These are phyloP conservation scores for Diploptera punctata DNA, from an alignment of 2,888 invertebrate species.

Conservation along the genomic window DNA sequence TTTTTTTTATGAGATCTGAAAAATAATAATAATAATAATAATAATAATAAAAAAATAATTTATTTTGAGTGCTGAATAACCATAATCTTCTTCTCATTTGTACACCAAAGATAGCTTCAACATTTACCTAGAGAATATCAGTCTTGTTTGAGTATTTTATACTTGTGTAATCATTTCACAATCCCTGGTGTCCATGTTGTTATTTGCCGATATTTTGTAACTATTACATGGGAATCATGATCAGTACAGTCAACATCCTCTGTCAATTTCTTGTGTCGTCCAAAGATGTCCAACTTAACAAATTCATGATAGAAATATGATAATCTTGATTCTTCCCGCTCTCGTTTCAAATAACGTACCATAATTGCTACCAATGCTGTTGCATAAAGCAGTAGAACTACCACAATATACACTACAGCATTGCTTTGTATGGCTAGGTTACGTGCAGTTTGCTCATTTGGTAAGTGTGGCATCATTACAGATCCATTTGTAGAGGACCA, in stretches of 20 bases:
- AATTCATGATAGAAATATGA: slow-evolving; percentile 3
- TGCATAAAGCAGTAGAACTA: slow-evolving; percentile 7
- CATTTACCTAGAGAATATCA: too few relatives aligned
- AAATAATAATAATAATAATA: too few relatives aligned
- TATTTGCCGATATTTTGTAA: neutral
- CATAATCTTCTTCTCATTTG: too few relatives aligned
- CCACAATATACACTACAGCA: slow-evolving; percentile 15
- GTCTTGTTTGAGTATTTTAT: too few relatives aligned
- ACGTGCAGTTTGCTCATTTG: slow-evolving; percentile 7
- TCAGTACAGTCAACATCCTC: neutral
- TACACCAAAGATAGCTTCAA: too few relatives aligned
- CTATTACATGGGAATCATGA: neutral
- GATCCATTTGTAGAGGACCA: slow-evolving; percentile 17
- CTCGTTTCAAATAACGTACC: slow-evolving; percentile 13
- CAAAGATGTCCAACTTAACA: neutral
- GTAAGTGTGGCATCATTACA: neutral
- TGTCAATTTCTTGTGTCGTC: neutral
- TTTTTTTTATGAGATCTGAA: too few relatives aligned
- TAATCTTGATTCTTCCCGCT: slow-evolving; percentile 1
- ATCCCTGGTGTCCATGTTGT: neutral
- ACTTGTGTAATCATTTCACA: slow-evolving; percentile 4
- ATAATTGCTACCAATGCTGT: slow-evolving; percentile 11
- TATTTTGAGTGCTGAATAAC: too few relatives aligned
- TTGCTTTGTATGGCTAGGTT: neutral
- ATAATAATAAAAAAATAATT: too few relatives aligned